A percentile compares a stretch with the other conserved stretches of the same genome.
Evolutionary conservation across 2,797 vertebrate species (phyloP).

Genomic region (Oophaga sylvatica): DNA sequence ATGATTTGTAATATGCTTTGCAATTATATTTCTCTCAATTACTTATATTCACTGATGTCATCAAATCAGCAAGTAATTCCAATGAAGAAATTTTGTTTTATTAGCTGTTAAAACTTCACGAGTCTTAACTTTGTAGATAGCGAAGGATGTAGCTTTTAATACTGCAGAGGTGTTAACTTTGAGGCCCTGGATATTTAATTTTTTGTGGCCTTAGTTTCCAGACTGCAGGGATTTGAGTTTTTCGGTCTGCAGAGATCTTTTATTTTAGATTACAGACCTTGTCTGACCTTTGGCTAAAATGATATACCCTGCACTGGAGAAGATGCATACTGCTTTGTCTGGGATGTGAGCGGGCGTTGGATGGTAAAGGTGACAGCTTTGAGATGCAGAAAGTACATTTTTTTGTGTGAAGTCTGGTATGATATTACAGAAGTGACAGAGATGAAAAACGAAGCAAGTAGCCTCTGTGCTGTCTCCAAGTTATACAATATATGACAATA

Average conservation of each 20-base stretch:
- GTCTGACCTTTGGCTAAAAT: constrained; percentile 49
- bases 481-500: background rate
- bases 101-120: background rate
- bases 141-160: constrained; percentile 18
- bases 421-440: constrained; percentile 16
- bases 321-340: constrained; percentile 29
- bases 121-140: constrained; percentile 17
- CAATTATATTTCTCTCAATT: background rate
- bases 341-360: background rate
- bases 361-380: constrained; percentile 20
- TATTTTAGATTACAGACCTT: constrained; percentile 45
- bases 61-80: constrained; percentile 17
- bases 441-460: constrained; percentile 3
- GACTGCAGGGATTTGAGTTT: constrained; percentile 35
- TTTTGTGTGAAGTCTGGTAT: constrained; percentile 15
- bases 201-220: constrained; percentile 26
- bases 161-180: constrained; percentile 46
- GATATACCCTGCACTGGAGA: constrained; percentile 31
- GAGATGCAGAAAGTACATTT: constrained; percentile 19
- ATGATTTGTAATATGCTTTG: background rate
- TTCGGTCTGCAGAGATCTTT: constrained; percentile 33
- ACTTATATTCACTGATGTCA: background rate
- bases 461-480: background rate
- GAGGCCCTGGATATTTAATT: constrained; percentile 37
- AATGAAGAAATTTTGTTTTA: constrained; percentile 20